Evolutionary conservation across 2,888 invertebrate genomes (phyloP), one percentile per base, ranked within the genome.

Genomic region (Polymixis lichenea): DNA sequence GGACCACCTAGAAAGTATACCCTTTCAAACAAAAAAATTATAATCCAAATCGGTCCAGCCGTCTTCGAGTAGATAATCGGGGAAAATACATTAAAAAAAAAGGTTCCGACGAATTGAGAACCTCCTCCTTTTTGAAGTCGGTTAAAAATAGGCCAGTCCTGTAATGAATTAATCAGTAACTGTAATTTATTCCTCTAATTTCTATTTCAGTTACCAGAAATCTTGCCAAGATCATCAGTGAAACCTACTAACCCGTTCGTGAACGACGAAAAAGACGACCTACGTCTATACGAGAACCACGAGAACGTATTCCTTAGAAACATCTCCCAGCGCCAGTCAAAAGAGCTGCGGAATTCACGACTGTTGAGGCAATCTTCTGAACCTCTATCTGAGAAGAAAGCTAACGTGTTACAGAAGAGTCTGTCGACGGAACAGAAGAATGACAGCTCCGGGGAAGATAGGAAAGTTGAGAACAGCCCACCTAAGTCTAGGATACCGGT

Each of bases 401-500:
- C 91, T 0, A 89, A 89, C 0, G 85, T 90, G 0, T 66, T 96
- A 1, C 95, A 95, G 82, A 96, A 96, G 84, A 96, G 96, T 75
- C 86, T 95, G 0, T 96, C 96, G 0, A 94, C 95, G 0, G 96
- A 96, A 28, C 95, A 95, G 82, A 92, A 88, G 82, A 91, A 90
- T 66, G 92, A 94, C 4, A 90, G 91, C 46, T 86, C 82, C 1
- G 88, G 89, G 1, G 90, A 86, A 6, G 92, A 91, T 0, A 91
- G 83, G 9, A 92, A 89, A 58, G 79, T 89, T 7, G 92, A 91
- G 61, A 91, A 91, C 55, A 94, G 94, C 64, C 94, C 94, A 0
- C 94, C 94, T 0, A 93, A 94, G 80, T 95, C 95, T 0, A 88
- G 96, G 55, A 97, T 97, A 73, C 97, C 97, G 0, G 95, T 97